Conservation (phyloP, 2,888 invertebrate species). For the Tetanocera ferruginea region DNA sequence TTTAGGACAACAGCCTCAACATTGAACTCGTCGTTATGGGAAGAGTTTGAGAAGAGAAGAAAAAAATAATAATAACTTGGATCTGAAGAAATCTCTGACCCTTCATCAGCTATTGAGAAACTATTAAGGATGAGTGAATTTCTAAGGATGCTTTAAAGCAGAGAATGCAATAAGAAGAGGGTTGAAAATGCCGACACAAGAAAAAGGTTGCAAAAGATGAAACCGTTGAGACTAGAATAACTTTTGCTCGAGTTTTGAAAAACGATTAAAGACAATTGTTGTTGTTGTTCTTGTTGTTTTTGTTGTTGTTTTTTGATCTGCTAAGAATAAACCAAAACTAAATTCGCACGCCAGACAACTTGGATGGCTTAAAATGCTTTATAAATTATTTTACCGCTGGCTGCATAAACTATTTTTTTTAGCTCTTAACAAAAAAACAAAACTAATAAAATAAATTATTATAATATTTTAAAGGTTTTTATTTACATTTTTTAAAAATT, state of each 20-base stretch:
- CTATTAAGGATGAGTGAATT: conserved; percentile 1
- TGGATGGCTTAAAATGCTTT: too few relatives aligned
- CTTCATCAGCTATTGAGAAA: background rate
- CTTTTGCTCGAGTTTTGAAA: background rate
- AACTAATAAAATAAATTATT: too few relatives aligned
- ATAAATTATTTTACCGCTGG: too few relatives aligned
- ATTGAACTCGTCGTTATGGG: too few relatives aligned
- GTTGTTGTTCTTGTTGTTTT: too few relatives aligned
- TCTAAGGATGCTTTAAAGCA: conserved; percentile 6
- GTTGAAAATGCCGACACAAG: background rate
- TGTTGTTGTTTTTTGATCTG: too few relatives aligned
- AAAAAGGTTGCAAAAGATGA: background rate
- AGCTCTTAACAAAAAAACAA: too few relatives aligned
- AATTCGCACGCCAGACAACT: background rate
- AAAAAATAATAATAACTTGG: background rate
- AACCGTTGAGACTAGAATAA: background rate
- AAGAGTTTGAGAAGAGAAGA: background rate
- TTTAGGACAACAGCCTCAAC: background rate
- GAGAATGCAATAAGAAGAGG: conserved; percentile 13
- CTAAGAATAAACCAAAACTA: background rate
- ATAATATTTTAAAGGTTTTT: too few relatives aligned
- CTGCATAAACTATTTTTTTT: too few relatives aligned
- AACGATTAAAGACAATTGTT: background rate
- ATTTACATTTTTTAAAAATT: too few relatives aligned
- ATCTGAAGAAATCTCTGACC: background rate